Conservation (phyloP, 2,113 vertebrate species). For the Butorides virescens region DNA sequence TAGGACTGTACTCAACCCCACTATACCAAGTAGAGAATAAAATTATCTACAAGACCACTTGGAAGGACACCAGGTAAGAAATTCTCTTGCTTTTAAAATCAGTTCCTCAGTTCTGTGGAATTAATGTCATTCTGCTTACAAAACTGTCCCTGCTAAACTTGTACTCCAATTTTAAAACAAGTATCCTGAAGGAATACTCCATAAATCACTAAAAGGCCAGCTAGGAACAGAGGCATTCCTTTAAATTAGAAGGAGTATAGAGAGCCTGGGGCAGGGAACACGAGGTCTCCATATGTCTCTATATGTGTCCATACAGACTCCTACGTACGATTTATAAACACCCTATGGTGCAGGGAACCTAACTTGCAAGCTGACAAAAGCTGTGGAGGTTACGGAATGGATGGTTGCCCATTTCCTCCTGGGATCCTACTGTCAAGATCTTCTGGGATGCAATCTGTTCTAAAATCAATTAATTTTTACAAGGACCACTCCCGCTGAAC, state of each 20-base stretch:
- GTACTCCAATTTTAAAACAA: neutral
- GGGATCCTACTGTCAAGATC: slow-evolving; percentile 58
- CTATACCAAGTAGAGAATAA: neutral
- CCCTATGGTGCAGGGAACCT: slow-evolving; percentile 42
- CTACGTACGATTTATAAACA: slow-evolving; percentile 52
- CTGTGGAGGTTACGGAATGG: slow-evolving; percentile 60
- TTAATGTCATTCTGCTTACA: neutral
- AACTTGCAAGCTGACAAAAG: slow-evolving; percentile 56
- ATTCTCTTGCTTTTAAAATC: neutral
- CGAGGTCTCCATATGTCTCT: slow-evolving; percentile 67
- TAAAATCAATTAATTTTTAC: slow-evolving; percentile 73
- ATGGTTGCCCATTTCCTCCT: slow-evolving; percentile 61
- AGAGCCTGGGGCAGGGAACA: slow-evolving; percentile 44
- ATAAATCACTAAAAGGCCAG: slow-evolving; percentile 18
- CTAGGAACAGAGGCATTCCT: slow-evolving; percentile 33
- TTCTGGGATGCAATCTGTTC: slow-evolving; percentile 56
- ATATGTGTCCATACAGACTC: slow-evolving; percentile 53
- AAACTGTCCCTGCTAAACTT: neutral
- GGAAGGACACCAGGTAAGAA: neutral
- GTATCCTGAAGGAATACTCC: neutral
- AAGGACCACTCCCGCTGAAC: slow-evolving; percentile 59
- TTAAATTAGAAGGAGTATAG: slow-evolving; percentile 15
- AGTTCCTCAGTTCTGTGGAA: neutral
- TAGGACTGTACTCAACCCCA: neutral
- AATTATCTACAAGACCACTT: neutral